Percentiles rank a stretch among this genome's conserved stretches.
phyloP scores from a whole-genome alignment of 2,113 vertebrate genomes.

The Leptocoma aspasia region DNA sequence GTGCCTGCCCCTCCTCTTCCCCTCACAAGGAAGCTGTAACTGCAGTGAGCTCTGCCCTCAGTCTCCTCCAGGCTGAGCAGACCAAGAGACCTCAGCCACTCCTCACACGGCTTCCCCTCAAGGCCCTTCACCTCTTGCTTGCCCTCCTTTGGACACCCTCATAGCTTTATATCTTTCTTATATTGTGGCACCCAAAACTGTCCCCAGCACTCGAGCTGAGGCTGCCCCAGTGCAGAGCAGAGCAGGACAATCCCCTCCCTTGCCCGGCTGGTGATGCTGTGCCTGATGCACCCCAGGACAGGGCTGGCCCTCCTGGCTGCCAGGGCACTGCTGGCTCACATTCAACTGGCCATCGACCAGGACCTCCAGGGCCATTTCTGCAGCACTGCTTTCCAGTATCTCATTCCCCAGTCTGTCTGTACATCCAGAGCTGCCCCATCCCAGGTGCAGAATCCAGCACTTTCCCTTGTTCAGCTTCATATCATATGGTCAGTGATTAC shows the following conservation, averaged over 20 bases:
- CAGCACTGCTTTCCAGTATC: rapidly evolving
- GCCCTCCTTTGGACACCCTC: rapidly evolving
- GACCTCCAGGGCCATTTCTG: neutral
- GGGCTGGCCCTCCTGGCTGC: rapidly evolving
- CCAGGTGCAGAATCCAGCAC: neutral
- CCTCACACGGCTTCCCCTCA: rapidly evolving
- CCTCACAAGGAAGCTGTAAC: rapidly evolving
- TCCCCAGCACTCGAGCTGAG: rapidly evolving
- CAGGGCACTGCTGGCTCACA: neutral
- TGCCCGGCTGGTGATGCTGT: rapidly evolving
- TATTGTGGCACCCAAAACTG: neutral
- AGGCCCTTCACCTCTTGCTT: rapidly evolving
- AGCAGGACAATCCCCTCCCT: neutral
- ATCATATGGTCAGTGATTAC: rapidly evolving
- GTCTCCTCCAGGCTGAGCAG: neutral
- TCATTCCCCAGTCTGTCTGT: neutral
- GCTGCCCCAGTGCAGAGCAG: rapidly evolving
- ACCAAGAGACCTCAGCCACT: neutral
- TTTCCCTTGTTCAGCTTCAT: neutral
- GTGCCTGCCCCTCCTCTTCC: too few species aligned
- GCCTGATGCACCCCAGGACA: neutral
- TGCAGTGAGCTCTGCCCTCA: rapidly evolving
- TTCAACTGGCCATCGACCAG: rapidly evolving
- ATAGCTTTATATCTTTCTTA: neutral
- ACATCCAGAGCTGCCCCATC: neutral